Evolutionary conservation across 2,888 invertebrate species (phyloP).

Genomic region (Pecten maximus): DNA sequence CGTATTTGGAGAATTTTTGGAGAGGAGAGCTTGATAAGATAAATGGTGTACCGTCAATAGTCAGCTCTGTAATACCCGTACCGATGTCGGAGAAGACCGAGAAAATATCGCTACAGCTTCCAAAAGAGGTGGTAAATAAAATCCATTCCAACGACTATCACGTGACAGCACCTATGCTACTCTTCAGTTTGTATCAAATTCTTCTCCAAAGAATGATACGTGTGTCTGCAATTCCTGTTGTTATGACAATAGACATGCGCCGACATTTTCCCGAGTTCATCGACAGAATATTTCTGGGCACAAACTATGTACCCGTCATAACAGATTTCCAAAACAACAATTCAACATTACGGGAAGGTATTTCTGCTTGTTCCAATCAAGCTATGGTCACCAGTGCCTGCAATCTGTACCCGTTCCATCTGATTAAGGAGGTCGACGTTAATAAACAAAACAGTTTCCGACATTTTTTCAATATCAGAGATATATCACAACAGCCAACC

Average conservation of each 20-base stretch:
- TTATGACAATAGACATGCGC: slow-evolving; percentile 38
- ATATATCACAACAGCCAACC: not conserved
- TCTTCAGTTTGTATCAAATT: slow-evolving; percentile 42
- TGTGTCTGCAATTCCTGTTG: not conserved
- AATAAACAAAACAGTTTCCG: not conserved
- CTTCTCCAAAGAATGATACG: slow-evolving; percentile 6
- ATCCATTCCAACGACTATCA: not conserved
- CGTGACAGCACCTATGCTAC: not conserved
- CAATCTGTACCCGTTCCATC: slow-evolving; percentile 30
- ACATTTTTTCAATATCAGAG: not conserved
- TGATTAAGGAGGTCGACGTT: not conserved
- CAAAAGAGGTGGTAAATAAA: not conserved
- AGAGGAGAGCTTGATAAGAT: not conserved
- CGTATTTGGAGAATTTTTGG: not conserved
- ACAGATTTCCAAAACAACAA: not conserved
- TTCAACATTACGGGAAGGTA: not conserved
- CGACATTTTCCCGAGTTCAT: not conserved
- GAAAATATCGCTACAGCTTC: not conserved
- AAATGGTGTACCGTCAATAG: not conserved
- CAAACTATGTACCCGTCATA: slow-evolving; percentile 37
- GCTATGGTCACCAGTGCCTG: not conserved
- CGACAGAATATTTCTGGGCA: slow-evolving; percentile 14
- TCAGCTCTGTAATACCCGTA: not conserved
- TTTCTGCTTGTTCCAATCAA: not conserved
- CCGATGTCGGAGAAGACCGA: not conserved